Evolutionary conservation across 2,797 vertebrate genomes (phyloP).

Genomic region (Brachymystax lenok): DNA sequence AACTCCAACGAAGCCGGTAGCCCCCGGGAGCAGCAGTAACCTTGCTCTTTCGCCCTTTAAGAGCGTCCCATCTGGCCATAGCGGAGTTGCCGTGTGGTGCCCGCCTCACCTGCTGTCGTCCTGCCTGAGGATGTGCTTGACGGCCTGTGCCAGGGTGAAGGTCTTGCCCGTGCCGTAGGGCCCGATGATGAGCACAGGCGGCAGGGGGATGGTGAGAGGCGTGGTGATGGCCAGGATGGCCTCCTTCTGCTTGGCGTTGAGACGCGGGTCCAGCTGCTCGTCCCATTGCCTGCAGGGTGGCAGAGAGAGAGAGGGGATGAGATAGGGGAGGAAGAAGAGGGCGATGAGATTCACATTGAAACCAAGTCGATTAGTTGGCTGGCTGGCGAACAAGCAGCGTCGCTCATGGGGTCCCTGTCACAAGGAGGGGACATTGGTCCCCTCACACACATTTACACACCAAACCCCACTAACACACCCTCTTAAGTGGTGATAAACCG

Average conservation of each 20-base stretch:
- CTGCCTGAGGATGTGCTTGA: conserved; percentile 97
- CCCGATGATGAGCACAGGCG: conserved; percentile 96
- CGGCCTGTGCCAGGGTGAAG: conserved; percentile 97
- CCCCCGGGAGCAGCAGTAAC: conserved; percentile 30
- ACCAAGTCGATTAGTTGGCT: not conserved
- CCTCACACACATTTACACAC: not conserved
- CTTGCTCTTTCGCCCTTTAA: not conserved
- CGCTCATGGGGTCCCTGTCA: too few relatives aligned
- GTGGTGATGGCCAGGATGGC: conserved; percentile 98
- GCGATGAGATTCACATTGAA: not conserved
- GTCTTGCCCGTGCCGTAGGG: conserved; percentile 99
- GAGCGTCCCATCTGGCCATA: not conserved
- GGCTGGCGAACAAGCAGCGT: too few relatives aligned
- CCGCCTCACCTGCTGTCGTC: conserved; percentile 86
- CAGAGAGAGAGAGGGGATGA: conserved; percentile 12
- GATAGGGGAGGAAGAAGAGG: conserved; percentile 1
- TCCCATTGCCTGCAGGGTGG: conserved; percentile 90
- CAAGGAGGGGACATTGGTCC: not conserved
- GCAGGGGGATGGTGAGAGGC: conserved; percentile 87
- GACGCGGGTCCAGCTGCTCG: conserved; percentile 96
- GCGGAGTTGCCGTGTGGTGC: not conserved
- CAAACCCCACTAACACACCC: not conserved
- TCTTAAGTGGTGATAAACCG: not conserved
- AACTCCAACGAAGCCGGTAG: conserved; percentile 36
- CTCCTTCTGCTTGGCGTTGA: conserved; percentile 98